Conservation (phyloP, 2,113 vertebrate species). For the Malurus elegans region DNA sequence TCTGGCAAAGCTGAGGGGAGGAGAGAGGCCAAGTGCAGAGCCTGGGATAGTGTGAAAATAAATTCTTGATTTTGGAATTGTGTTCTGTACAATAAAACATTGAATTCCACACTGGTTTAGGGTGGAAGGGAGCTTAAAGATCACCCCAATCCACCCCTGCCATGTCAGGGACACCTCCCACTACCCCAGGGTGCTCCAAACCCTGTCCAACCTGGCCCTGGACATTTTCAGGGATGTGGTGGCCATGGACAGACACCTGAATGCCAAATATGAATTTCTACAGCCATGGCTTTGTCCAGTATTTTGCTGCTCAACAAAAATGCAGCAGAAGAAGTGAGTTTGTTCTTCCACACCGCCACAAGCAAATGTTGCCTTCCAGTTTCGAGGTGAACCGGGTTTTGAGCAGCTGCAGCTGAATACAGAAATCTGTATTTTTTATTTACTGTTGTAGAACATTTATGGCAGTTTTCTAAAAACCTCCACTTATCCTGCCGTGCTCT, state of each 20-base stretch:
- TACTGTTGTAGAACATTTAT: background rate
- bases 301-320: background rate
- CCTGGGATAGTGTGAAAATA: background rate
- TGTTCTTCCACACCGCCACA: background rate
- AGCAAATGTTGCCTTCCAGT: background rate
- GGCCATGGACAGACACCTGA: background rate
- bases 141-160: background rate
- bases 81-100: background rate
- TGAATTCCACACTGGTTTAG: background rate
- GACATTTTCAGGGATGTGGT: background rate
- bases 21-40: background rate
- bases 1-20: background rate
- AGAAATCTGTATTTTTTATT: background rate
- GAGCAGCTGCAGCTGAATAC: background rate
- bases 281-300: background rate
- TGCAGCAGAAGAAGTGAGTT: background rate
- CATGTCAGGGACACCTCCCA: background rate
- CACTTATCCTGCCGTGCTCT: background rate
- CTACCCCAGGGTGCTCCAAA: background rate
- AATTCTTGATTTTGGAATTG: background rate
- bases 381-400: background rate
- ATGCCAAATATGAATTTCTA: background rate
- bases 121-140: background rate
- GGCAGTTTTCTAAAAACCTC: background rate
- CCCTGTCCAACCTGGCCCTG: fast-evolving